Percentiles rank a stretch among this genome's conserved stretches.
phyloP scores from a whole-genome alignment of 2,797 vertebrate genomes.

The Tapera naevia region DNA sequence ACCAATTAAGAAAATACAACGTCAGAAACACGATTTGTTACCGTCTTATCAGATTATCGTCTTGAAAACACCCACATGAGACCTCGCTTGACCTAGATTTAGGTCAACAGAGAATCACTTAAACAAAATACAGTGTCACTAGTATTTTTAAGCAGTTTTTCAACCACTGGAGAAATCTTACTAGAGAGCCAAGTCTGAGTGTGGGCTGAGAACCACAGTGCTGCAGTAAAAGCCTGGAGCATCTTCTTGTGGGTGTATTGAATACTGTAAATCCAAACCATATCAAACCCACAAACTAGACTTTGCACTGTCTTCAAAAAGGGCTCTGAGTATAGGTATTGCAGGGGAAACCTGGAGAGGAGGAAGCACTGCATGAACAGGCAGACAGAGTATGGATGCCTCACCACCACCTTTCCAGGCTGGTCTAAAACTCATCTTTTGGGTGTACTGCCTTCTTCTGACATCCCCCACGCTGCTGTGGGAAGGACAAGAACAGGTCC shows the following conservation, averaged over 20 bases:
- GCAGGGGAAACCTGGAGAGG: neutral
- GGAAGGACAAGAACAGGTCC: neutral
- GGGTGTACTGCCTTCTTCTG: neutral
- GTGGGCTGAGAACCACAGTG: neutral
- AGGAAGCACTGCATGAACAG: neutral
- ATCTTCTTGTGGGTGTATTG: neutral
- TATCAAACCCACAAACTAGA: neutral
- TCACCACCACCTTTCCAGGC: neutral
- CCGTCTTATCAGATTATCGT: neutral
- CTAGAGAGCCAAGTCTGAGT: neutral
- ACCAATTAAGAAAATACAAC: neutral
- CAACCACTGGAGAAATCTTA: neutral
- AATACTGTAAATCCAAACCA: neutral
- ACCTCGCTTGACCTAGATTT: neutral
- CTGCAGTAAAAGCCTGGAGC: neutral
- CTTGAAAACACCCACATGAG: neutral
- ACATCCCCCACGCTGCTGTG: accelerated
- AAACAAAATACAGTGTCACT: neutral
- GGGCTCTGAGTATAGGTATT: neutral
- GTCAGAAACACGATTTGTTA: neutral
- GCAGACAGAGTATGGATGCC: neutral
- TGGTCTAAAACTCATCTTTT: neutral
- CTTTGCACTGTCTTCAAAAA: neutral
- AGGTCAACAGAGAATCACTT: neutral
- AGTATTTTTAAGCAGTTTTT: neutral